Percentiles rank a stretch among this genome's conserved stretches.
phyloP scores from a whole-genome alignment of 2,888 invertebrate species.

The Pandemis heparana region DNA sequence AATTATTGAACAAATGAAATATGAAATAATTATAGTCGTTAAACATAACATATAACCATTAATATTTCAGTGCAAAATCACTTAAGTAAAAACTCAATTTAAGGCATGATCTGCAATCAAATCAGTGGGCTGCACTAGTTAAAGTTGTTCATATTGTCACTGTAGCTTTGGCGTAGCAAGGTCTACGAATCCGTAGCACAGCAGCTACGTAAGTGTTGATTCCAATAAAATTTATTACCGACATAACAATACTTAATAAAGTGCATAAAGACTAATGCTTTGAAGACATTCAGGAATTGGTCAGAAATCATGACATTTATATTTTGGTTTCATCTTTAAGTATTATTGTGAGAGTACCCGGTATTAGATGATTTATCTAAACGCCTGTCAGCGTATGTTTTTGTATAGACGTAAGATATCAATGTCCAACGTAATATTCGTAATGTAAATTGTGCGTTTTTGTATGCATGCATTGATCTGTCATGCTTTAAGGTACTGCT shows the following conservation, averaged over 20 bases:
- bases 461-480: not conserved
- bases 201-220: not conserved
- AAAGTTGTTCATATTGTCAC: not conserved
- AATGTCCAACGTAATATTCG: not conserved
- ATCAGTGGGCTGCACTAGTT: not conserved
- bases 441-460: not conserved
- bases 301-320: not conserved
- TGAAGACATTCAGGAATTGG: not conserved
- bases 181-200: constrained; percentile 59
- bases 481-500: not conserved
- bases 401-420: not conserved
- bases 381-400: not conserved
- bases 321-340: not conserved
- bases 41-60: too few species aligned
- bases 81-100: not conserved
- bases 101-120: not conserved
- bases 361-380: not conserved
- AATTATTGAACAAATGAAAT: not conserved
- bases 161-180: constrained; percentile 52
- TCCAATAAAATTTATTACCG: not conserved
- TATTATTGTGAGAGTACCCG: not conserved
- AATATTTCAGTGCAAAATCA: too few species aligned
- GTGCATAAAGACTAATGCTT: not conserved
- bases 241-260: not conserved
- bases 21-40: too few species aligned